Evolutionary conservation across 2,113 vertebrate species (phyloP), one percentile per base, ranked within the genome.

Genomic region (Nothoprocta perdicaria): DNA sequence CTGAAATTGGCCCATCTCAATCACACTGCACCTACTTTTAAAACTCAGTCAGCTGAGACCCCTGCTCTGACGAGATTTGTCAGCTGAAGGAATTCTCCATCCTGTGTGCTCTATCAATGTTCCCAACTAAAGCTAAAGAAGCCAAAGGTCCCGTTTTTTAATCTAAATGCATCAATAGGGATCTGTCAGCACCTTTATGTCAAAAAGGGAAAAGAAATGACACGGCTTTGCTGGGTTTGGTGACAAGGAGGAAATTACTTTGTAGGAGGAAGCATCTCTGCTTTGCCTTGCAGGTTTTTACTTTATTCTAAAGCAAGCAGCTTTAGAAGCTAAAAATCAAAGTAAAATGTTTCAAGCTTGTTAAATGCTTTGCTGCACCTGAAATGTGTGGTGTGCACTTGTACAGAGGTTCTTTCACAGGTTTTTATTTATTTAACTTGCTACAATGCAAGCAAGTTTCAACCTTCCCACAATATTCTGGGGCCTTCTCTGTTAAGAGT

Each of bases 351-450:
- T 67, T 48, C 29, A 14, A 9, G 40, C 48, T 27, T 31, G 10
- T 9, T 60, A 35, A 60, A 41, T 0, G 0, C 8, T 65, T 60
- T 29, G 31, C n/a, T 48, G 24, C 33, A 33, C 29, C 33, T 22
- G 5, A 62, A 79, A 78, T 12, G 26, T 12, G 50, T 74, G 13
- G 12, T 35, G 29, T 17, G 31, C 0, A 0, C 7, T 12, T 26
- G 4, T 0, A 1, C 10, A 52, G 46, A 40, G 29, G 18, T 63
- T 63, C 41, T 14, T 80, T 50, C 26, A 57, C 4, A 38, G 10
- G 21, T 6, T 12, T 29, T 80, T 68, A 45, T 84, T 53, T 45
- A 14, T 45, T 45, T 7, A 45, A 7, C 15, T 75, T 69, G 5
- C n/a, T 88, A 26, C 18, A 75, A 40, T 31, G 18, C 31, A 31